These are phyloP conservation scores for Melanostigma gelatinosum DNA, from an alignment of 2,113 vertebrate species.

Conservation along the genomic window DNA sequence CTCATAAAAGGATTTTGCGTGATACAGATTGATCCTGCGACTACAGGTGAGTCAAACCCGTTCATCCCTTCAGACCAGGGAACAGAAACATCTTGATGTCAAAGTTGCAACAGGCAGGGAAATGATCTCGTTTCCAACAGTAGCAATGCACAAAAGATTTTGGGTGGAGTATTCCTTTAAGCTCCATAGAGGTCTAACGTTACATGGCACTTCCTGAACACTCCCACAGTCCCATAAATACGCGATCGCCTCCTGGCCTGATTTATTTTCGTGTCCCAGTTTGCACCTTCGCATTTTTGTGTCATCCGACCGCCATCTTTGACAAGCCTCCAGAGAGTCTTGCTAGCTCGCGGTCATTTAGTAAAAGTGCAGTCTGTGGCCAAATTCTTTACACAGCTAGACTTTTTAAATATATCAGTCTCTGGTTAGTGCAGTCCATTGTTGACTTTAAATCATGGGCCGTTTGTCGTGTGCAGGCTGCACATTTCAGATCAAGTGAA, in stretches of 20 bases:
- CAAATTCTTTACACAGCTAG: neutral
- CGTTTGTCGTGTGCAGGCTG: slow-evolving; percentile 25
- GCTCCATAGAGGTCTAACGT: neutral
- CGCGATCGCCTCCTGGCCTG: slow-evolving; percentile 1
- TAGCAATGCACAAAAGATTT: slow-evolving; percentile 8
- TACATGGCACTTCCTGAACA: slow-evolving; percentile 29
- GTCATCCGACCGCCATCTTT: slow-evolving; percentile 15
- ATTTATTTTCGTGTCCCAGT: slow-evolving; percentile 10
- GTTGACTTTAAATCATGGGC: slow-evolving; percentile 27
- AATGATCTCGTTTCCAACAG: neutral
- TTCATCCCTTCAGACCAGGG: neutral
- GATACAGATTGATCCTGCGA: neutral
- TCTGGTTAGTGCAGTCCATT: slow-evolving; percentile 19
- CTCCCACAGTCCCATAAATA: slow-evolving; percentile 15
- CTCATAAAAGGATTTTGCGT: no score
- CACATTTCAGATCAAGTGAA: slow-evolving; percentile 47
- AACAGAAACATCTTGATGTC: neutral
- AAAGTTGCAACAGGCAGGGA: neutral
- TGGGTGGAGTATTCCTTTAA: slow-evolving; percentile 29
- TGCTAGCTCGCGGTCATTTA: neutral
- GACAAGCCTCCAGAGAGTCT: slow-evolving; percentile 14
- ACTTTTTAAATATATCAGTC: neutral
- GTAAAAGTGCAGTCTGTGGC: slow-evolving; percentile 8
- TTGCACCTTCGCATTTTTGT: slow-evolving; percentile 10
- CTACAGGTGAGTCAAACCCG: neutral